Base-by-base conservation (phyloP, 2,888 invertebrate genomes). In the Rotaria magnacalcarata region DNA sequence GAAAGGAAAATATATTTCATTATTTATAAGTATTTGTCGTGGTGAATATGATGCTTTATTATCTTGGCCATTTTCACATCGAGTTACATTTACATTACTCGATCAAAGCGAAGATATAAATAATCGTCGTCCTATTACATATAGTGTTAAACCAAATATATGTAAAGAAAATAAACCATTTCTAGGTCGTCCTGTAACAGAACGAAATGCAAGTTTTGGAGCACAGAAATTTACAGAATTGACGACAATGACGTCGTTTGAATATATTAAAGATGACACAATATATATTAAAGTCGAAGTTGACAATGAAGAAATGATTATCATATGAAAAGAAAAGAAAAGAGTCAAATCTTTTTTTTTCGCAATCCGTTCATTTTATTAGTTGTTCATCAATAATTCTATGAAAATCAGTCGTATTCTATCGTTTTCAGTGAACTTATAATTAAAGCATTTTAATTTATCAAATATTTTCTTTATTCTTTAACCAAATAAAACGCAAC, bases 181-280 rank as follows among this genome's bases (percentile, higher is more conserved):
- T 88, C 89, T 91, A 47, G 90, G 89, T 2, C 88, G 90, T n/a
- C 91, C 91, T 10, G 88, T 88, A 4, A 89, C 89, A 43, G 90
- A 91, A 41, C 87, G 91, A 16, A 91, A 91, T 87, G 90, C 90
- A 2, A 89, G 90, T 8, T 91, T 91, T 87, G 91, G 91, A 0
- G 90, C 91, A 0, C 90, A 90, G 88, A 89, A 89, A 54, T 90
- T 91, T 87, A 87, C 87, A 34, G 88, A 88, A 50, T 84, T 88
- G 24, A 87, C 86, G n/a, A 84, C 87, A 16, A 50, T 88, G 34
- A 86, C 87, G 21, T 88, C 88, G 4, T 86, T 87, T 11, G 89
- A 89, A 84, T 89, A 89, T 86, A 86, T 89, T 54, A 84, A 87
- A 58, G 88, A 89, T 87, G 88, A 89, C 87, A 84, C 87, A 41